Evolutionary conservation across 2,888 invertebrate genomes (phyloP).

Genomic region (Ephialtes manifestator): DNA sequence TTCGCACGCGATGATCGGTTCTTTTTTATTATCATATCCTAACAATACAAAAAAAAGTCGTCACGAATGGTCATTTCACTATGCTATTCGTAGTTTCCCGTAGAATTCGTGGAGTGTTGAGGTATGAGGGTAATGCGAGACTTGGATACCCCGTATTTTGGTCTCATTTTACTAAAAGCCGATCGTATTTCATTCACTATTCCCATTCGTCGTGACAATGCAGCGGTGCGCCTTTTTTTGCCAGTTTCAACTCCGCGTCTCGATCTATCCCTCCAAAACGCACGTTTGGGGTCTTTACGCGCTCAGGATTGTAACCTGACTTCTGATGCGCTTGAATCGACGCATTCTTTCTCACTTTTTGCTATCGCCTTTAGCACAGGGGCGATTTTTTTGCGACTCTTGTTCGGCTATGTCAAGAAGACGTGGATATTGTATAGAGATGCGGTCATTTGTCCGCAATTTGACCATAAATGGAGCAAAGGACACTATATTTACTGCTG

Average conservation of each 20-base stretch:
- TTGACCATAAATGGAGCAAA: conserved; percentile 80
- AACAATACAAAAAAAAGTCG: conserved; percentile 51
- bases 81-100: conserved; percentile 33
- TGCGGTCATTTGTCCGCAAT: conserved; percentile 84
- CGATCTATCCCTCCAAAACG: conserved; percentile 31
- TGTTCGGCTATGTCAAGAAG: conserved; percentile 26
- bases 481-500: conserved; percentile 74
- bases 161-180: conserved; percentile 85
- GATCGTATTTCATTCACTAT: conserved; percentile 83
- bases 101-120: conserved; percentile 41
- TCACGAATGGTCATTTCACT: conserved; percentile 80
- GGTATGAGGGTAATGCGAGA: conserved; percentile 56
- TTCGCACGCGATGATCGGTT: conserved; percentile 44
- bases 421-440: conserved; percentile 62
- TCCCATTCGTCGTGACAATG: conserved; percentile 67
- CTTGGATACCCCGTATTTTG: conserved; percentile 81
- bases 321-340: conserved; percentile 67
- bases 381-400: conserved; percentile 61
- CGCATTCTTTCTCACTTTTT: conserved; percentile 46
- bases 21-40: conserved; percentile 39
- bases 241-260: conserved; percentile 53
- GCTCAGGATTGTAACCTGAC: conserved; percentile 75
- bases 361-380: conserved; percentile 45
- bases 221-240: conserved; percentile 66
- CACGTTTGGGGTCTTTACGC: conserved; percentile 45